Evolutionary conservation across 2,113 vertebrate species (phyloP).

Genomic region (Girardinichthys multiradiatus): DNA sequence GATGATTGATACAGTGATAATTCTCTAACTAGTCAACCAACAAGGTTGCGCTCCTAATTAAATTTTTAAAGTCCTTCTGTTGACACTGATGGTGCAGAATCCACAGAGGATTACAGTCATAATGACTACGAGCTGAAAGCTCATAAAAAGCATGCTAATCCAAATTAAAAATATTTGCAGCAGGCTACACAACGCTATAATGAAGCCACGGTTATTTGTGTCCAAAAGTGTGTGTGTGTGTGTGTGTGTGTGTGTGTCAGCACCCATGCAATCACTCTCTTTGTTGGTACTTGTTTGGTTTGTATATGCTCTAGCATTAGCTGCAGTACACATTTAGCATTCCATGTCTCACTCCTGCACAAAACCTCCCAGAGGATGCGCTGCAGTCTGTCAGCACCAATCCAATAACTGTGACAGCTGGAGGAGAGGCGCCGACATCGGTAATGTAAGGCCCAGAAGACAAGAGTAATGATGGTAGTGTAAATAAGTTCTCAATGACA

Average conservation of each 20-base stretch:
- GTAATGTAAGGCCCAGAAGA: slow-evolving; percentile 38
- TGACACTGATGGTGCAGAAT: slow-evolving; percentile 35
- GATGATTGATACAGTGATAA: slow-evolving; percentile 1
- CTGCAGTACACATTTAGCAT: background rate
- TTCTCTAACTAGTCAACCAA: slow-evolving; percentile 22
- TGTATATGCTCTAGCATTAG: background rate
- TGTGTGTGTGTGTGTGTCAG: slow-evolving; percentile 1
- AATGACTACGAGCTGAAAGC: slow-evolving; percentile 50
- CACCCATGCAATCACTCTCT: slow-evolving; percentile 16
- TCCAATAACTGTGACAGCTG: slow-evolving; percentile 64
- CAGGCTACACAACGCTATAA: slow-evolving; percentile 31
- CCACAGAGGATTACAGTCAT: slow-evolving; percentile 38
- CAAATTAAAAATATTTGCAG: slow-evolving; percentile 46
- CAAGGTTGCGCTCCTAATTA: slow-evolving; percentile 31
- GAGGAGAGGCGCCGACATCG: slow-evolving; percentile 27
- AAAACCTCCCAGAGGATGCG: slow-evolving; percentile 37
- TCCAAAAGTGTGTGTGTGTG: slow-evolving; percentile 13
- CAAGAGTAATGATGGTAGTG: slow-evolving; percentile 42
- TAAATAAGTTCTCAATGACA: slow-evolving; percentile 63
- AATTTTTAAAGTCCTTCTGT: slow-evolving; percentile 15
- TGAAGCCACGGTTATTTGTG: slow-evolving; percentile 3
- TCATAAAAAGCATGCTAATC: slow-evolving; percentile 37
- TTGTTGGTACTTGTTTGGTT: slow-evolving; percentile 16
- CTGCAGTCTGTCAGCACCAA: slow-evolving; percentile 59
- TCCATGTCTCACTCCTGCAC: slow-evolving; percentile 18